A percentile compares a stretch with the other conserved stretches of the same genome.
Conservation (phyloP, 2,888 invertebrate species). For the Cataglyphis altisquamis region DNA sequence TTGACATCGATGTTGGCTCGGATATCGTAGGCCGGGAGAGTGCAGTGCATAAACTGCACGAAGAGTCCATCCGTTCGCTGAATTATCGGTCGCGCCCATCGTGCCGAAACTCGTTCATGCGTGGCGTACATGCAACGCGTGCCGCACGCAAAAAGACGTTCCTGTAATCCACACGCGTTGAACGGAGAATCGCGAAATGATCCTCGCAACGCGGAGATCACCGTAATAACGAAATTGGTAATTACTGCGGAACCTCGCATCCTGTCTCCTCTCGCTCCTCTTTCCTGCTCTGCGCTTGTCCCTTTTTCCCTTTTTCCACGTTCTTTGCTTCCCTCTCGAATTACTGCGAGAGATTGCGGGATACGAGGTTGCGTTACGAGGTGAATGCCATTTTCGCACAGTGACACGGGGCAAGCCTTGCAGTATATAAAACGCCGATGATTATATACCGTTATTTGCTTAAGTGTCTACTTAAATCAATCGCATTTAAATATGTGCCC, state of each 20-base stretch:
- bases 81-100: slow-evolving; percentile 5
- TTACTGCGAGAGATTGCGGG: slow-evolving; percentile 56
- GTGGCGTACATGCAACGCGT: slow-evolving; percentile 23
- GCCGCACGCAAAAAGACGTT: slow-evolving; percentile 28
- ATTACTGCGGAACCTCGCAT: slow-evolving; percentile 72
- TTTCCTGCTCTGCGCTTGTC: background rate
- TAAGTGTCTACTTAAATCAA: slow-evolving; percentile 67
- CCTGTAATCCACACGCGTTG: slow-evolving; percentile 64
- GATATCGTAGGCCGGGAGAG: background rate
- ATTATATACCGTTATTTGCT: slow-evolving; percentile 63
- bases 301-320: slow-evolving; percentile 40
- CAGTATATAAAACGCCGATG: slow-evolving; percentile 58
- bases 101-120: slow-evolving; percentile 4
- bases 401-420: slow-evolving; percentile 22
- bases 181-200: slow-evolving; percentile 67
- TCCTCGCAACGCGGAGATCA: slow-evolving; percentile 73
- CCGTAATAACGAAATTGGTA: slow-evolving; percentile 78
- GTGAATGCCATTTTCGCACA: slow-evolving; percentile 52
- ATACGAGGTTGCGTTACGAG: slow-evolving; percentile 56
- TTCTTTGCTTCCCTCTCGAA: slow-evolving; percentile 38
- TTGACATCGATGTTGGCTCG: background rate
- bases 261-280: slow-evolving; percentile 9
- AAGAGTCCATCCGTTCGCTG: background rate
- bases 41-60: background rate
- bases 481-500: slow-evolving; percentile 47